These are phyloP conservation scores for Chrosomus eos DNA, from an alignment of 2,797 vertebrate species.

Conservation along the genomic window DNA sequence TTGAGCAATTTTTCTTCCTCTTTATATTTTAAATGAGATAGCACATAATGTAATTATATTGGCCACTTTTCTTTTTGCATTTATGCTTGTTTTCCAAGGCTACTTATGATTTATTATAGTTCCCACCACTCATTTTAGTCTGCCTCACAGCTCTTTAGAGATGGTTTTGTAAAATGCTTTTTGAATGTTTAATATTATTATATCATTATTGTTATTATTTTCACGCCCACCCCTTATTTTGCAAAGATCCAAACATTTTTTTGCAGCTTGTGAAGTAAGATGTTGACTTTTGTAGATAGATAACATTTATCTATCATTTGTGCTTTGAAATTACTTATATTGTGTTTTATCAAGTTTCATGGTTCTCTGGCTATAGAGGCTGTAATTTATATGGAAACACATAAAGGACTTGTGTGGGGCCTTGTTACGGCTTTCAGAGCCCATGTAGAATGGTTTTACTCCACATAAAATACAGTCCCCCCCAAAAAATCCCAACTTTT, in stretches of 20 bases:
- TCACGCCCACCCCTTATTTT: neutral
- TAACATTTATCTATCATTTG: neutral
- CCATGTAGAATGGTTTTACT: neutral
- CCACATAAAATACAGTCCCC: neutral
- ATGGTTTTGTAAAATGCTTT: constrained; percentile 4
- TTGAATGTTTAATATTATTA: neutral
- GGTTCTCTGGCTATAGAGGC: neutral
- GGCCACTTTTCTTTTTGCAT: neutral
- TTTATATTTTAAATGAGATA: neutral
- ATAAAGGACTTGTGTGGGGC: neutral
- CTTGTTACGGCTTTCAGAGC: neutral
- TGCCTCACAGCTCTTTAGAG: neutral
- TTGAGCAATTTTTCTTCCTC: neutral
- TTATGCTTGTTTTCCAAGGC: neutral
- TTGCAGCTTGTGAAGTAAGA: neutral
- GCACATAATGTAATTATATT: neutral
- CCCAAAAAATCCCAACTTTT: no score
- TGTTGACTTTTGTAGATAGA: neutral
- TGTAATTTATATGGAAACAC: neutral
- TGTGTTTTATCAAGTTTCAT: neutral
- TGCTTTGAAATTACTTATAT: neutral
- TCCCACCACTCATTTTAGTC: neutral
- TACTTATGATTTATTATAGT: constrained; percentile 2
- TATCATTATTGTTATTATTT: neutral
- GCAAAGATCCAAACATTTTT: neutral